Evolutionary conservation across 2,113 vertebrate genomes (phyloP).

Genomic region (Nothocercus julius): DNA sequence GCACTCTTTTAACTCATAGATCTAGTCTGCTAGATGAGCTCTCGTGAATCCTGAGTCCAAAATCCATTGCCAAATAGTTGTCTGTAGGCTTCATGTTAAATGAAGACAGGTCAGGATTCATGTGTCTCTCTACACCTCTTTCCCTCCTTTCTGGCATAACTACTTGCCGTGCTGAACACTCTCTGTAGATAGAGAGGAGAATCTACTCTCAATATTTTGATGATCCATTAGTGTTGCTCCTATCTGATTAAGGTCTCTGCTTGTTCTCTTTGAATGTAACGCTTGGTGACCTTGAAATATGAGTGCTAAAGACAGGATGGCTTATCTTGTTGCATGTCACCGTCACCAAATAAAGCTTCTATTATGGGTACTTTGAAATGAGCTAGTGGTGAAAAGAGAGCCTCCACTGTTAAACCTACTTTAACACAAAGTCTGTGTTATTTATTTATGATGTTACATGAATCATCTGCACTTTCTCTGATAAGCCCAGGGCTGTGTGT

Average conservation of each 20-base stretch:
- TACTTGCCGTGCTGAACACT: background rate
- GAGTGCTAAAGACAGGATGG: slow-evolving; percentile 60
- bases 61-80: background rate
- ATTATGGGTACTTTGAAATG: slow-evolving; percentile 69
- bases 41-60: background rate
- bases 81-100: background rate
- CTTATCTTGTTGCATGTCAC: slow-evolving; percentile 70
- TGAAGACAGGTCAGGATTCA: background rate
- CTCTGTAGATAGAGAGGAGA: background rate
- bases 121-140: background rate
- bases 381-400: slow-evolving; percentile 56
- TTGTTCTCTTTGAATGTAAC: slow-evolving; percentile 49
- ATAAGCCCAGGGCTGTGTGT: slow-evolving; percentile 79
- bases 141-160: background rate
- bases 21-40: background rate
- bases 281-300: slow-evolving; percentile 76
- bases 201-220: slow-evolving; percentile 39
- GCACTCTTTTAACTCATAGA: background rate
- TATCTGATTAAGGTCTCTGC: slow-evolving; percentile 26
- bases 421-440: slow-evolving; percentile 69
- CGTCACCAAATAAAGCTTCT: slow-evolving; percentile 66
- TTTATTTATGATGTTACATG: slow-evolving; percentile 81
- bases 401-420: slow-evolving; percentile 63
- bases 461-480: slow-evolving; percentile 80
- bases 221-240: slow-evolving; percentile 24